A percentile compares a stretch with the other conserved stretches of the same genome.
Evolutionary conservation across 2,797 vertebrate genomes (phyloP).

Genomic region (Margarornis squamiger): DNA sequence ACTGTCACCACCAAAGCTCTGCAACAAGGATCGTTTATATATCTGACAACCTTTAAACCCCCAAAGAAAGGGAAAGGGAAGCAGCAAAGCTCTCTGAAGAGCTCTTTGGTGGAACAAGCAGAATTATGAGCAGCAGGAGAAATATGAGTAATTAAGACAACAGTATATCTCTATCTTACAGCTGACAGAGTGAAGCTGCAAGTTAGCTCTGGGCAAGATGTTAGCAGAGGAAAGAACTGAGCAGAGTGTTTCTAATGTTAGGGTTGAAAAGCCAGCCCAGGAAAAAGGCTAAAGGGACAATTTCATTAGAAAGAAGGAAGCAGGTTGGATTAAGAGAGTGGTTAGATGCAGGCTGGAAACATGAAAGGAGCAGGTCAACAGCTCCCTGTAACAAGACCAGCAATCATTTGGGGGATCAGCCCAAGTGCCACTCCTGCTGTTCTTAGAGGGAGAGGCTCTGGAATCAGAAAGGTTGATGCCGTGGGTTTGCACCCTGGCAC

Average conservation of each 20-base stretch:
- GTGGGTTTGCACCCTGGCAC: neutral
- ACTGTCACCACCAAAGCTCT: conserved; percentile 48
- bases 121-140: conserved; percentile 69
- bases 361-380: conserved; percentile 60
- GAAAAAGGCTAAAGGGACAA: conserved; percentile 51
- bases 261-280: conserved; percentile 51
- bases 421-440: neutral
- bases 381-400: conserved; percentile 45
- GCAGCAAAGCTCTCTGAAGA: conserved; percentile 59
- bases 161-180: conserved; percentile 66
- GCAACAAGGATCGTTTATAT: conserved; percentile 53
- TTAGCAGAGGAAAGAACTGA: conserved; percentile 54
- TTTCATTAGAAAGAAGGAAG: conserved; percentile 58
- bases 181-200: conserved; percentile 50
- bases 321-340: conserved; percentile 33
- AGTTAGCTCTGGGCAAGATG: conserved; percentile 66
- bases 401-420: conserved; percentile 31
- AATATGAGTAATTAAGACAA: conserved; percentile 73
- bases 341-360: conserved; percentile 23
- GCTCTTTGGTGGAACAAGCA: conserved; percentile 53
- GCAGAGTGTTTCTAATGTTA: conserved; percentile 24
- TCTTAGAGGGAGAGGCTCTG: conserved; percentile 12
- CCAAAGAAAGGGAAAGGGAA: conserved; percentile 47
- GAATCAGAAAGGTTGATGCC: conserved; percentile 5
- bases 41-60: conserved; percentile 65